Evolutionary conservation across 2,888 invertebrate genomes (phyloP).

Genomic region (Drosophila antonietae): DNA sequence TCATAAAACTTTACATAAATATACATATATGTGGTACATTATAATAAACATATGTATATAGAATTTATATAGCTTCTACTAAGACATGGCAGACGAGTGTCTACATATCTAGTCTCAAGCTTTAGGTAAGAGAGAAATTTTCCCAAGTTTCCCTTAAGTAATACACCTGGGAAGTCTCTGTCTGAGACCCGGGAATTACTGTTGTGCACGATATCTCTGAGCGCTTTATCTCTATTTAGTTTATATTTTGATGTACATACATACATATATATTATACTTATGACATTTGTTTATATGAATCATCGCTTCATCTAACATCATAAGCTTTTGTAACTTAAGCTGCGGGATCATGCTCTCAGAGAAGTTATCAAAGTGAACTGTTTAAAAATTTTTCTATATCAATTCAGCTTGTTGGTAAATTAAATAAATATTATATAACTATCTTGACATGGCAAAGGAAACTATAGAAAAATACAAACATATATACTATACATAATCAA

Average conservation of each 20-base stretch:
- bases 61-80: not conserved
- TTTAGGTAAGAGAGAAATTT: not conserved
- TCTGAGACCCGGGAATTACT: conserved; percentile 1
- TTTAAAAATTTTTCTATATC: not conserved
- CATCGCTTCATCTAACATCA: not conserved
- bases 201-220: not conserved
- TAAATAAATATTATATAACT: too few relatives aligned
- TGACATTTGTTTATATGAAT: not conserved
- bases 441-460: not conserved
- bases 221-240: not conserved
- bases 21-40: not conserved
- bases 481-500: not conserved
- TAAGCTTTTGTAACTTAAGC: not conserved
- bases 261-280: too few relatives aligned
- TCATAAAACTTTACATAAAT: not conserved
- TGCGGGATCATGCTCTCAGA: not conserved
- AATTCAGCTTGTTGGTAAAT: too few relatives aligned
- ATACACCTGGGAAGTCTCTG: not conserved
- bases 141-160: not conserved
- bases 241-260: not conserved
- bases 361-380: not conserved
- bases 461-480: not conserved
- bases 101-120: not conserved
- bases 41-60: not conserved
- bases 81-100: not conserved